Base-by-base conservation (phyloP, 2,113 vertebrate species). In the Solenodon paradoxus region DNA sequence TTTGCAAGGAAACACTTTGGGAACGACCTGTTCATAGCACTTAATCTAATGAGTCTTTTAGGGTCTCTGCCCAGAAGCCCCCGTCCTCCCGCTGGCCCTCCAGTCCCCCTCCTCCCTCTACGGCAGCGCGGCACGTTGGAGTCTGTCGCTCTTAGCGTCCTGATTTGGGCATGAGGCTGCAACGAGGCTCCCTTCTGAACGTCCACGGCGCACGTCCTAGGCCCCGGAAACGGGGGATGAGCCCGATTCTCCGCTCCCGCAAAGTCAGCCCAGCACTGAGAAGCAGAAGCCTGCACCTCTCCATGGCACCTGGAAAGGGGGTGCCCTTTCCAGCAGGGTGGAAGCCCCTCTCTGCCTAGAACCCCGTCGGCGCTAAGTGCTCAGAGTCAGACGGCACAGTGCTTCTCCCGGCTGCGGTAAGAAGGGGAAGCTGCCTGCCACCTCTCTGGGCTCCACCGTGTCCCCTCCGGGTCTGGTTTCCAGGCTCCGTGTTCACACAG, bases 241-340 rank as follows among this genome's bases (percentile, higher is more conserved):
- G 32, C 72, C 49, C 0, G 0, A 7, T 2, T 26, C 32, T 38
- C 66, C 7, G 40, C 3, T 2, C 1, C 32, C 42, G 40, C 35
- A 8, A 51, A 30, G 45, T 26, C 2, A 2, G n/a, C n/a, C 45
- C 40, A 30, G 38, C 13, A 5, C 26, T 20, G 0, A 1, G 0
- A 16, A 40, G 42, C 45, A 24, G 9, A 45, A 30, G 30, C 1
- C 15, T 19, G 38, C 42, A 26, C 8, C 2, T n/a, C n/a, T n/a
- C n/a, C n/a, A 38, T n/a, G 47, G n/a, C 9, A 0, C n/a, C 30
- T 15, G 12, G 28, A 15, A 45, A 59, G 49, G 7, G 3, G 24
- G n/a, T 47, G 7, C 0, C 24, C n/a, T 40, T n/a, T 20, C 32
- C 7, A 10, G 42, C 7, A 12, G 71, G 22, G 49, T 0, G 57